Base-by-base conservation (phyloP, 1,140 invertebrate species). In the Venustaconcha ellipsiformis region DNA sequence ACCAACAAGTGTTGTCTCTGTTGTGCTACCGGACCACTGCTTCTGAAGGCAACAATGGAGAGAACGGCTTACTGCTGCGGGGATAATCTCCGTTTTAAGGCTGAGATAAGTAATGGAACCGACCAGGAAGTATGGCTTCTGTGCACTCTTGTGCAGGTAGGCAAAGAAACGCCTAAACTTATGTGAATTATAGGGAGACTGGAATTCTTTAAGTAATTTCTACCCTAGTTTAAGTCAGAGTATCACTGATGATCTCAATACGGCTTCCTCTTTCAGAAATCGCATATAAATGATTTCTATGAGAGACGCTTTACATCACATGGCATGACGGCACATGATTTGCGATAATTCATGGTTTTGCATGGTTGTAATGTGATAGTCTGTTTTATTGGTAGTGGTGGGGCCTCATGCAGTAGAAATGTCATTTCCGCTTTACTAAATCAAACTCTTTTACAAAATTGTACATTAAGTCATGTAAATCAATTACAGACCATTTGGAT, bases 1-100 rank as follows among this genome's bases (percentile, higher is more conserved):
- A 91, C 92, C 76, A 92, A 93, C 59, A 93, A 92, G 14, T 96
- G 94, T 85, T 95, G 94, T 84, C 90, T 95, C 81, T 95, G 95
- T 83, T 96, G 95, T 87, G 92, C 93, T 81, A 91, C 93, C 74
- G 94, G 94, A 12, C 93, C 94, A 18, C 92, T 96, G 0, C 92
- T 92, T 59, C 89, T 96, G 56, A 91, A 94, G 74, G 93, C 93
- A 55, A 92, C 93, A 58, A 88, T 96, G 57, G 94, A 95, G 86
- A 89, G 95, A 78, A 93, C 93, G 14, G 95, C 94, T 14, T 96
- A 95, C 88, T 94, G 95, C 66, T 95, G 94, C 83, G 95, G 94
- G 12, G 95, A 96, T 89, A 94, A 93, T 80, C 92, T 96, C 58
- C 92, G 94, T 83, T 87, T 96, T 17, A 93, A 93, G 86, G 93